A percentile compares a stretch with the other conserved stretches of the same genome.
Evolutionary conservation across 2,888 invertebrate species (phyloP).

Genomic region (Tortricodes alternella): DNA sequence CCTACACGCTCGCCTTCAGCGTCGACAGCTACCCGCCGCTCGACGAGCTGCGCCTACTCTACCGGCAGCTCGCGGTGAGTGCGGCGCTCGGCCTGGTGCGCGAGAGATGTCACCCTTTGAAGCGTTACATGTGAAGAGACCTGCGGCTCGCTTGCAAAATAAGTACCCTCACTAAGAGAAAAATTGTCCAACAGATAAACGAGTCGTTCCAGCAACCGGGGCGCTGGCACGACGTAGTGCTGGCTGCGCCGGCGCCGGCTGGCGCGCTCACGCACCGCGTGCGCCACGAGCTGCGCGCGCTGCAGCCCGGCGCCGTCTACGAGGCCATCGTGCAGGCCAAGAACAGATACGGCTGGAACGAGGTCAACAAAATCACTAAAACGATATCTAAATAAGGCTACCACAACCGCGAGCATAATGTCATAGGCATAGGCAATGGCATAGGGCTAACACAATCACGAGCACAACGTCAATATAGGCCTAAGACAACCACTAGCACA

Average conservation of each 20-base stretch:
- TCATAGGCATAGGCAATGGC: too few species aligned
- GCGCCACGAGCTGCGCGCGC: slow-evolving; percentile 84
- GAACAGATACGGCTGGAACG: slow-evolving; percentile 89
- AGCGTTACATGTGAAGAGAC: too few species aligned
- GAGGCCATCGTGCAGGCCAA: slow-evolving; percentile 89
- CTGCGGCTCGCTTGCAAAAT: too few species aligned
- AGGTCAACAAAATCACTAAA: too few species aligned
- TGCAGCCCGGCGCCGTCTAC: slow-evolving; percentile 86
- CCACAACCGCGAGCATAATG: too few species aligned
- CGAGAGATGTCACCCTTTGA: too few species aligned
- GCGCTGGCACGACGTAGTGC: slow-evolving; percentile 86
- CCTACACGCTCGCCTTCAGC: slow-evolving; percentile 86
- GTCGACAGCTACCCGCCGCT: slow-evolving; percentile 89
- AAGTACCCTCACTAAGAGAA: background rate
- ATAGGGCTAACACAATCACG: too few species aligned
- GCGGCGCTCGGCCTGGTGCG: too few species aligned
- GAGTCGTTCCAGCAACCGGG: slow-evolving; percentile 88
- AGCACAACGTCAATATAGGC: too few species aligned
- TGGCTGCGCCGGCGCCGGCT: slow-evolving; percentile 72
- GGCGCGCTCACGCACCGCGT: slow-evolving; percentile 77
- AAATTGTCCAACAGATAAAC: slow-evolving; percentile 79
- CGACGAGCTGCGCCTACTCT: slow-evolving; percentile 86
- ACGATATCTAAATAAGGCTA: too few species aligned
- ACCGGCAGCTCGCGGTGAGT: slow-evolving; percentile 85
- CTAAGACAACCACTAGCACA: too few species aligned